These are phyloP conservation scores for Philopotamus ludificatus DNA, from an alignment of 1,140 invertebrate genomes.

Conservation along the genomic window DNA sequence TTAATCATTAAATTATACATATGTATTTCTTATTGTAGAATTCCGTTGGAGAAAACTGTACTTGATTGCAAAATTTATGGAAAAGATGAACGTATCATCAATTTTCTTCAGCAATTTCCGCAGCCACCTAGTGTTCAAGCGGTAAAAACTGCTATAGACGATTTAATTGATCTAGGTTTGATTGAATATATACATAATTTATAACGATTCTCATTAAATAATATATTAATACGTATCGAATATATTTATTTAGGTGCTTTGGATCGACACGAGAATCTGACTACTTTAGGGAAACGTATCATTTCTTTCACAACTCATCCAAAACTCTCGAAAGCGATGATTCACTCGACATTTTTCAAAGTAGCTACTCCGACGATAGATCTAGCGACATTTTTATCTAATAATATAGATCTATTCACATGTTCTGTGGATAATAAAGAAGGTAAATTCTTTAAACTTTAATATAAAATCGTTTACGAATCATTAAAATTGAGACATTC, in stretches of 20 bases:
- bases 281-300: slow-evolving; percentile 58
- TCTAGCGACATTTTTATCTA: slow-evolving; percentile 43
- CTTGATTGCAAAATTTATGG: slow-evolving; percentile 48
- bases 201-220: slow-evolving; percentile 4
- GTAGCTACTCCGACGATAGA: slow-evolving; percentile 45
- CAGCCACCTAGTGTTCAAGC: slow-evolving; percentile 55
- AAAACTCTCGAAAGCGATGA: slow-evolving; percentile 56
- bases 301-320: slow-evolving; percentile 57
- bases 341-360: slow-evolving; percentile 57
- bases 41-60: slow-evolving; percentile 53
- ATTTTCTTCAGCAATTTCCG: slow-evolving; percentile 58
- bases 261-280: slow-evolving; percentile 58
- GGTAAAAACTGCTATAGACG: slow-evolving; percentile 54
- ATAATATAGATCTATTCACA: slow-evolving; percentile 47
- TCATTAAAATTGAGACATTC: slow-evolving; percentile 3
- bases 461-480: background rate
- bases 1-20: slow-evolving; percentile 2
- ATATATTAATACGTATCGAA: slow-evolving; percentile 1
- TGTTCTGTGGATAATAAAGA: slow-evolving; percentile 45
- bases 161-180: slow-evolving; percentile 56
- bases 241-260: slow-evolving; percentile 50
- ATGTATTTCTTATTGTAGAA: slow-evolving; percentile 41
- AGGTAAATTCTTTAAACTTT: slow-evolving; percentile 41
- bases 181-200: background rate
- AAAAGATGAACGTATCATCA: slow-evolving; percentile 50